These are phyloP conservation scores for Diachasmimorpha longicaudata DNA, from an alignment of 1,140 invertebrate genomes.

Conservation along the genomic window DNA sequence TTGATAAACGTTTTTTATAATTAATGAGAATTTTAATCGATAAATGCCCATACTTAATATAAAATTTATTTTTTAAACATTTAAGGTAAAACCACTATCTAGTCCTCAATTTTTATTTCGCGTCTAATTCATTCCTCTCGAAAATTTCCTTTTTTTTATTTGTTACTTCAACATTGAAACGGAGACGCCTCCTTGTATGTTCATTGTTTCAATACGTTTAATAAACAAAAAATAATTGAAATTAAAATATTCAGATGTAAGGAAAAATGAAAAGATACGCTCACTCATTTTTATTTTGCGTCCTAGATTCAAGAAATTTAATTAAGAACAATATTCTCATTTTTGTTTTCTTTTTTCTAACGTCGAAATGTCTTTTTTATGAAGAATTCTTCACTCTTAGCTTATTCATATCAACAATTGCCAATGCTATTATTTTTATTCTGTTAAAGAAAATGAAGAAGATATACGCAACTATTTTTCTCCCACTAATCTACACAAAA, in stretches of 20 bases:
- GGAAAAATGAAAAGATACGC: constrained; percentile 6
- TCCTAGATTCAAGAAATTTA: neutral
- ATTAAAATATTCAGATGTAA: neutral
- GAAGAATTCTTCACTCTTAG: neutral
- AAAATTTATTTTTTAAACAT: neutral
- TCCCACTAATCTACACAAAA: neutral
- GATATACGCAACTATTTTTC: neutral
- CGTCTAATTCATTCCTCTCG: neutral
- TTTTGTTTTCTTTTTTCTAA: neutral
- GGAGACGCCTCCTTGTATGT: neutral
- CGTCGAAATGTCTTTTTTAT: neutral
- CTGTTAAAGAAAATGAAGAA: no score
- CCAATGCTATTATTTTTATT: no score
- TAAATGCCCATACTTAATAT: neutral
- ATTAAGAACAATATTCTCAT: neutral
- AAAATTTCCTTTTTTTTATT: neutral
- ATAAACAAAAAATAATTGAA: neutral
- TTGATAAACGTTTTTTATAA: neutral
- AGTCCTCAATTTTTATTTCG: neutral
- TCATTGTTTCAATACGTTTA: neutral
- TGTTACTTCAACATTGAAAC: neutral
- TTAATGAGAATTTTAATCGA: neutral
- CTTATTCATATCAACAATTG: neutral
- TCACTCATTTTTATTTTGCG: constrained; percentile 21
- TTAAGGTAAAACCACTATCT: neutral